Evolutionary conservation across 2,113 vertebrate genomes (phyloP).

Genomic region (Ceyx margarethae): DNA sequence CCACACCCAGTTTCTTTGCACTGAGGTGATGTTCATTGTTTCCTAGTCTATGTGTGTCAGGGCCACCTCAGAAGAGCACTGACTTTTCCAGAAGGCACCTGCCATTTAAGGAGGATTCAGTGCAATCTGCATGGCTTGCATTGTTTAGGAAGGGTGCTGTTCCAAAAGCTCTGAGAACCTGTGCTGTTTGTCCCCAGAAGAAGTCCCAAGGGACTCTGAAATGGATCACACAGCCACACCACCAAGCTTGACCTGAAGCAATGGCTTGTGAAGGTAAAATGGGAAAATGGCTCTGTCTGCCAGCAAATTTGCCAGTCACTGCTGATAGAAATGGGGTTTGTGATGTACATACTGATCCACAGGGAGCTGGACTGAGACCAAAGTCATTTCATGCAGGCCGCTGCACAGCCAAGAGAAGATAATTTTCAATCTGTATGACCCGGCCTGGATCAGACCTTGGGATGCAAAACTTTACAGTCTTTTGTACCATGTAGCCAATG

Average conservation of each 20-base stretch:
- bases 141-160: background rate
- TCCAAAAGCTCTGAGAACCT: background rate
- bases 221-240: background rate
- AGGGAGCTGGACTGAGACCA: conserved; percentile 39
- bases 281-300: conserved; percentile 3
- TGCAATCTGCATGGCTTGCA: background rate
- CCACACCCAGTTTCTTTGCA: background rate
- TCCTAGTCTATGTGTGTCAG: background rate
- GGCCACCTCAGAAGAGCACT: background rate
- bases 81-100: background rate
- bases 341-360: conserved; percentile 12
- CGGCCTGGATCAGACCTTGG: background rate
- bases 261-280: conserved; percentile 31
- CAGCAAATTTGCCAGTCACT: conserved; percentile 10
- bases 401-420: background rate
- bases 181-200: background rate
- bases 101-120: background rate
- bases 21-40: background rate
- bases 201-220: background rate
- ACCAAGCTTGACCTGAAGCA: conserved; percentile 10
- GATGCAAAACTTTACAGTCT: background rate
- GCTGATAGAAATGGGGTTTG: conserved; percentile 6
- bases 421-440: background rate
- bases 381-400: conserved; percentile 10
- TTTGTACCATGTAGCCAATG: background rate